phyloP scores from a whole-genome alignment of 2,113 vertebrate species.

The Oxyruncus cristatus region DNA sequence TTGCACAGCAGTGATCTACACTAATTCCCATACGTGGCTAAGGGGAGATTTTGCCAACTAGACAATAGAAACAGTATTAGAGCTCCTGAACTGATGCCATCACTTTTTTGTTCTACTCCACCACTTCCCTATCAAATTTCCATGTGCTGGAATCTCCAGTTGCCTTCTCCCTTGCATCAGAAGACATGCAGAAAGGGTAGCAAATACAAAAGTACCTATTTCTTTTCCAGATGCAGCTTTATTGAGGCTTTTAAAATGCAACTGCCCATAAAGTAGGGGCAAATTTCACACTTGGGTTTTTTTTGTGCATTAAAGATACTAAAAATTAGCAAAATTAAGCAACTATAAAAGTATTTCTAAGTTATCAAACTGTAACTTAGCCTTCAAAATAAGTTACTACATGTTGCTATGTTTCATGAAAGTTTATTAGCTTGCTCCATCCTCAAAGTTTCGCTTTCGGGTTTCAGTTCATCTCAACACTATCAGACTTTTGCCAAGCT shows the following conservation, averaged over 20 bases:
- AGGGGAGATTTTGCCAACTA: constrained; percentile 31
- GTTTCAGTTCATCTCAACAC: background rate
- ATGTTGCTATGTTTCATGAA: background rate
- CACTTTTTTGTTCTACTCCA: background rate
- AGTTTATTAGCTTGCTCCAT: background rate
- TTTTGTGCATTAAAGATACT: background rate
- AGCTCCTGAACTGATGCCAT: constrained; percentile 29
- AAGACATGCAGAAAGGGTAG: background rate
- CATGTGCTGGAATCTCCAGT: background rate
- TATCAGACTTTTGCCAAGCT: background rate
- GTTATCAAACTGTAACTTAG: background rate
- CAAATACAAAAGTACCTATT: background rate
- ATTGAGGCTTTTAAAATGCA: constrained; percentile 6
- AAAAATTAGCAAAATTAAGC: background rate
- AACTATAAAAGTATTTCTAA: background rate
- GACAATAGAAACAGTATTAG: constrained; percentile 38
- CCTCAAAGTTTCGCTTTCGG: background rate
- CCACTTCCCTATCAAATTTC: background rate
- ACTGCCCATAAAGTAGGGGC: background rate
- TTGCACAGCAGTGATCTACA: constrained; percentile 54
- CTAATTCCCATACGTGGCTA: constrained; percentile 39
- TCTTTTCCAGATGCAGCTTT: constrained; percentile 20
- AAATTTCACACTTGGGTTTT: background rate
- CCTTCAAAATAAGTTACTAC: background rate
- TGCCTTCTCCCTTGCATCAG: background rate